Base-by-base conservation (phyloP, 1,140 invertebrate species). In the Apis dorsata region DNA sequence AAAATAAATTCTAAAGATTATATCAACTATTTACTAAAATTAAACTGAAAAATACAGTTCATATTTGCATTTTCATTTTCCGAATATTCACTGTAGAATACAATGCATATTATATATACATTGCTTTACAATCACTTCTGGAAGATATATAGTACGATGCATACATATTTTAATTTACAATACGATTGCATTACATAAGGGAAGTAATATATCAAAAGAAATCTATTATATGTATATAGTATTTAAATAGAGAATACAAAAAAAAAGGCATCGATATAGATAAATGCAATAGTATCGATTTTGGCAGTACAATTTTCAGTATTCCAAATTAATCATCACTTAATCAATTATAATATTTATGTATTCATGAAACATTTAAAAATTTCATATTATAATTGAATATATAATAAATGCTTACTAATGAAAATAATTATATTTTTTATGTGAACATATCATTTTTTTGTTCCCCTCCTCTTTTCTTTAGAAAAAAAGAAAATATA, bases 261-360 rank as follows among this genome's bases (percentile, higher is more conserved):
- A 81, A 91, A 90, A 72, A 63, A 63, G 68, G 55, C 44, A 51
- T 91, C 84, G 90, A 91, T 89, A 91, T 81, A 88, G 82, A 71
- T 90, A 84, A 91, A 92, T 93, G 89, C 90, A 92, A 91, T 90
- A 92, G 90, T 90, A 92, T 92, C 86, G 85, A 79, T 89, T 91
- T 92, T 94, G 93, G 93, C 93, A 94, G 93, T 94, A 92, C 90
- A 89, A 90, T 90, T 88, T 88, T 88, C 71, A 84, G 72, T 69
- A 87, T 88, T 86, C 85, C 84, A 65, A 83, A 88, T 88, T 73
- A 85, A 85, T 86, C 12, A 85, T 86, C 12, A 68, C 88, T 88
- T 81, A 80, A 85, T 83, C 11, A 77, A 79, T 81, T 78, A 53
- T 74, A 53, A 34, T 62, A 78, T 75, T n/a, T 65, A 68, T 80